These are phyloP conservation scores for Machaerirhynchus nigripectus DNA, from an alignment of 2,113 vertebrate species.

Conservation along the genomic window DNA sequence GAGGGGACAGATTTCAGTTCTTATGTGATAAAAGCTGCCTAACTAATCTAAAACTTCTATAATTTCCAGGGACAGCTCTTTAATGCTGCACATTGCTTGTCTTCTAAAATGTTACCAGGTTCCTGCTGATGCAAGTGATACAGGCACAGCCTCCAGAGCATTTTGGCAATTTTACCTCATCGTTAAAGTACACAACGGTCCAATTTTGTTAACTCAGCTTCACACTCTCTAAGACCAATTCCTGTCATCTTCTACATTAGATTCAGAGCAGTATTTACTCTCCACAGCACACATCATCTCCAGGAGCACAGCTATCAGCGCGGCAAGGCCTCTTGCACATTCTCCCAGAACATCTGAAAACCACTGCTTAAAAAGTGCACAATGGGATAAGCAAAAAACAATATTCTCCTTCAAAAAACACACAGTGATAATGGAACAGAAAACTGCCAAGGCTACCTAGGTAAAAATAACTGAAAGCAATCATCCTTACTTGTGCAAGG, in stretches of 20 bases:
- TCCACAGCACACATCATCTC: not conserved
- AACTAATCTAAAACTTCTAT: not conserved
- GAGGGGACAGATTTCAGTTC: not conserved
- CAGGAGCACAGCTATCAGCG: not conserved
- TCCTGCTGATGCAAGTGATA: not conserved
- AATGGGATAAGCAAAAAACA: not conserved
- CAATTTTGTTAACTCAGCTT: not conserved
- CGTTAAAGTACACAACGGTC: not conserved
- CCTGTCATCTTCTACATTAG: not conserved
- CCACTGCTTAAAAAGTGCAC: not conserved
- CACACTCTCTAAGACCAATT: not conserved
- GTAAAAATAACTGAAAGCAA: not conserved
- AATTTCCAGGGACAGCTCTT: not conserved
- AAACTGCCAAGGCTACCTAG: not conserved
- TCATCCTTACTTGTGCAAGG: constrained; percentile 88
- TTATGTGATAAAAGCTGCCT: not conserved
- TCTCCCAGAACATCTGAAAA: not conserved
- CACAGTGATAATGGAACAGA: not conserved
- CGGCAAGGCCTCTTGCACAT: not conserved
- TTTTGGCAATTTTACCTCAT: not conserved
- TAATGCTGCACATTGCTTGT: not conserved
- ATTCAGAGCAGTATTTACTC: not conserved
- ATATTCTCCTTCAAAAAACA: not conserved
- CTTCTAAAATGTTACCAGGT: not conserved
- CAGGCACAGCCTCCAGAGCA: not conserved